Conservation (phyloP, 2,797 vertebrate genomes). For the Sebastes goodei region DNA sequence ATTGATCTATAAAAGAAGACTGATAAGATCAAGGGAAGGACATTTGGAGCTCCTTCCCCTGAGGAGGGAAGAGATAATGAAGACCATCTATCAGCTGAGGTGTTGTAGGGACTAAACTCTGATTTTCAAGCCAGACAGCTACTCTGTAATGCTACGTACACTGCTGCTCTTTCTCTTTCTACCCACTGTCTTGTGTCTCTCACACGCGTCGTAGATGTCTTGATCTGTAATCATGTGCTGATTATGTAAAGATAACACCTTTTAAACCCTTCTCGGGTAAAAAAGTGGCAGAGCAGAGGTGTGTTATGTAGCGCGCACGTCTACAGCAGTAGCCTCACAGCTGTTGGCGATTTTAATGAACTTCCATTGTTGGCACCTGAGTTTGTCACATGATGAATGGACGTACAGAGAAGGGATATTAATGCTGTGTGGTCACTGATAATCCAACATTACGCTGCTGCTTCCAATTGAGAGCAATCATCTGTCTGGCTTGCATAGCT, state of each 20-base stretch:
- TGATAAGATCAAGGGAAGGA: conserved; percentile 59
- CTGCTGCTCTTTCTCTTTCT: background rate
- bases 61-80: conserved; percentile 72
- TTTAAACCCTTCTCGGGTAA: conserved; percentile 3
- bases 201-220: background rate
- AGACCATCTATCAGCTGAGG: conserved; percentile 74
- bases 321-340: background rate
- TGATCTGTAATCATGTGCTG: conserved; percentile 42
- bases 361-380: conserved; percentile 25
- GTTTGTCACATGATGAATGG: conserved; percentile 39
- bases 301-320: background rate
- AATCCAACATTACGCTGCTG: background rate
- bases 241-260: conserved; percentile 14
- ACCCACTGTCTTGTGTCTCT: background rate
- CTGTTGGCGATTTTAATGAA: conserved; percentile 33
- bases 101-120: conserved; percentile 48
- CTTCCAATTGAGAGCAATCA: conserved; percentile 1
- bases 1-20: conserved; percentile 67
- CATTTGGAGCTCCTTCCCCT: conserved; percentile 39
- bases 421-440: conserved; percentile 4
- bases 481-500: background rate
- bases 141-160: background rate
- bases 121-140: conserved; percentile 44
- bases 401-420: background rate
- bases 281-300: background rate